phyloP scores from a whole-genome alignment of 2,113 vertebrate species.

The Myocastor coypus region DNA sequence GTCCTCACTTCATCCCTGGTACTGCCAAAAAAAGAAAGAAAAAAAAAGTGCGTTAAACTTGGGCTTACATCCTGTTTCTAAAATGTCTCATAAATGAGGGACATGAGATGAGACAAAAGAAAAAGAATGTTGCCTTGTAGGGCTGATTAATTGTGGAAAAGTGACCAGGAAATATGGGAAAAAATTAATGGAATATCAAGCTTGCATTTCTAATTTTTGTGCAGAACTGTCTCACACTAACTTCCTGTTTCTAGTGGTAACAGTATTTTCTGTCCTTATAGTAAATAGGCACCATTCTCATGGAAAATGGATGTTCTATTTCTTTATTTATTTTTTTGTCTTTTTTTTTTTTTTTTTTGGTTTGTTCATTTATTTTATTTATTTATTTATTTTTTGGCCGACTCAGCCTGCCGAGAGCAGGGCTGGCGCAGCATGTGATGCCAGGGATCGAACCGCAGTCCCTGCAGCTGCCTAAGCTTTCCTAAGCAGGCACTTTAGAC shows the following conservation, averaged over 20 bases:
- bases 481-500: too few relatives aligned
- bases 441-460: too few relatives aligned
- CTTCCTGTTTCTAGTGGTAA: background rate
- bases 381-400: too few relatives aligned
- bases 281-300: background rate
- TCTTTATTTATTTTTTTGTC: too few relatives aligned
- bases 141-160: background rate
- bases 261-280: constrained; percentile 28
- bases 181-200: background rate
- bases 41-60: too few relatives aligned
- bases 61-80: background rate
- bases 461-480: too few relatives aligned
- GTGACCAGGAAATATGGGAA: background rate
- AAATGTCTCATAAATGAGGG: background rate
- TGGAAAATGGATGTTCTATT: background rate
- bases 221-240: background rate
- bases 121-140: background rate
- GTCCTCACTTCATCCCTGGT: too few relatives aligned
- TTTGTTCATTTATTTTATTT: too few relatives aligned
- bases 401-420: too few relatives aligned
- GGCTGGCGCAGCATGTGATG: too few relatives aligned
- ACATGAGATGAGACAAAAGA: background rate
- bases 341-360: too few relatives aligned
- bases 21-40: too few relatives aligned
- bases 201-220: constrained; percentile 23